Evolutionary conservation across 2,888 invertebrate species (phyloP).

Genomic region (Melitaea athalia): DNA sequence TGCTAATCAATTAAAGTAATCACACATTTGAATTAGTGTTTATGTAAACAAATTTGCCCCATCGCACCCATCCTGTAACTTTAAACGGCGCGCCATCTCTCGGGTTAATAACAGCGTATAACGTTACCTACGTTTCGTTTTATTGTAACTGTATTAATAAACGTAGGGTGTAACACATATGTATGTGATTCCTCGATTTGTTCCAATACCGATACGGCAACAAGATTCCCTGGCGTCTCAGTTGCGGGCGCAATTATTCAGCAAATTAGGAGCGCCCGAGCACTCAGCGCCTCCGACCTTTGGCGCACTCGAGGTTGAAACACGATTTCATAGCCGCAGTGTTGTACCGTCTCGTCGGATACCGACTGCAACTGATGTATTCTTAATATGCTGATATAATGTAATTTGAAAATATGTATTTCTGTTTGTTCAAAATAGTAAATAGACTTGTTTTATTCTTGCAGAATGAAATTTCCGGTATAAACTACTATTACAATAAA

Average conservation of each 20-base stretch:
- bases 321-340: constrained; percentile 63
- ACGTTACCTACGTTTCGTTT: no score
- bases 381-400: neutral
- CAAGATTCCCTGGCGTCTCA: constrained; percentile 35
- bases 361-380: neutral
- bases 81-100: no score
- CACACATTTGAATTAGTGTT: no score
- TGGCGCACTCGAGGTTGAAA: constrained; percentile 49
- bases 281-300: constrained; percentile 45
- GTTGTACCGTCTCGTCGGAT: constrained; percentile 59
- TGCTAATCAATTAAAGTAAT: no score
- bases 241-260: constrained; percentile 57
- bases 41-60: no score
- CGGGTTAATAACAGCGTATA: no score
- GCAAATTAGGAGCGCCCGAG: constrained; percentile 59
- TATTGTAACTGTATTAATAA: neutral
- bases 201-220: constrained; percentile 22
- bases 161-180: neutral
- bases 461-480: no score
- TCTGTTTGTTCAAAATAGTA: neutral
- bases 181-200: constrained; percentile 16
- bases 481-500: no score
- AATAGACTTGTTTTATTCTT: no score
- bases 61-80: no score
- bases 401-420: neutral